A percentile compares a stretch with the other conserved stretches of the same genome.
Conservation (phyloP, 2,797 vertebrate genomes). For the Choloepus didactylus region DNA sequence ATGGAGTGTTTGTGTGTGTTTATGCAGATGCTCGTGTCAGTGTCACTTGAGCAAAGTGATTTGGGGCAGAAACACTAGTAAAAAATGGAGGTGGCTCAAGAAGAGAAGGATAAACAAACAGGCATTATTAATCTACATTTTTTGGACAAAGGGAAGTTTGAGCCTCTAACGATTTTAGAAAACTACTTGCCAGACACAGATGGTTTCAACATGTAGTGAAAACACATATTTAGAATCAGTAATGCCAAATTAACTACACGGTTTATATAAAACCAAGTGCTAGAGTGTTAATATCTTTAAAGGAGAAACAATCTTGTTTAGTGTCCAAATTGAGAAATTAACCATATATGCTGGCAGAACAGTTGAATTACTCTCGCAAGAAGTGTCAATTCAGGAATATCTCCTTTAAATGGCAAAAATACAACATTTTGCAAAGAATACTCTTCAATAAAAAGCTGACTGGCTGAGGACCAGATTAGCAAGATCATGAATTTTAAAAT, state of each 20-base stretch:
- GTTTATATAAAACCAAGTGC: background rate
- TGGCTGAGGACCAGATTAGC: background rate
- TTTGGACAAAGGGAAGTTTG: background rate
- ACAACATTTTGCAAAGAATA: background rate
- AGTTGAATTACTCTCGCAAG: background rate
- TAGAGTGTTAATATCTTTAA: background rate
- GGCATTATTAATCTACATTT: background rate
- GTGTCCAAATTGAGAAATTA: background rate
- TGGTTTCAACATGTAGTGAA: background rate
- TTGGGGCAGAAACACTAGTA: background rate
- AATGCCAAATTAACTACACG: background rate
- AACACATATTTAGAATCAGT: background rate
- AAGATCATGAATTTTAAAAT: background rate
- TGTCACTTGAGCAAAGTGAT: background rate
- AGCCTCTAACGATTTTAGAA: background rate
- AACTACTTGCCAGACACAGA: background rate
- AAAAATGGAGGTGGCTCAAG: background rate
- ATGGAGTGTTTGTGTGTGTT: accelerated
- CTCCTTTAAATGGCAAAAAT: background rate
- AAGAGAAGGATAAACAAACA: background rate
- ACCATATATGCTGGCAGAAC: background rate
- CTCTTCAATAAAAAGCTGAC: too few relatives aligned
- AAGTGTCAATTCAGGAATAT: background rate
- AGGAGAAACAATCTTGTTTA: background rate
- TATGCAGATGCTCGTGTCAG: background rate